These are phyloP conservation scores for Nestor notabilis DNA, from an alignment of 2,113 vertebrate genomes.

Conservation along the genomic window DNA sequence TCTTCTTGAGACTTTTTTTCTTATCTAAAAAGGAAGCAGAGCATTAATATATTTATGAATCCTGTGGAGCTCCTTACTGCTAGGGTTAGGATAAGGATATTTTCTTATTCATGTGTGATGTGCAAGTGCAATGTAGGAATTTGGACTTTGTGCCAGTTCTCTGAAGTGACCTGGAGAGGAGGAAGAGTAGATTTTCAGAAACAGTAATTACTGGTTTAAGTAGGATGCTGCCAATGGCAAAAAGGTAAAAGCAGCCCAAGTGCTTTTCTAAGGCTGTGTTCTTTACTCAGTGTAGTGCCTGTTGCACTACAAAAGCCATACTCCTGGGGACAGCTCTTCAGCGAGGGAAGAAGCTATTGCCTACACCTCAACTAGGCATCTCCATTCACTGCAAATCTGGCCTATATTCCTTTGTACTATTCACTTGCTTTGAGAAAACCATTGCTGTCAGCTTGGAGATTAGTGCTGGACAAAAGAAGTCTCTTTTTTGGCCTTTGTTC, in stretches of 20 bases:
- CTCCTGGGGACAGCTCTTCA: not conserved
- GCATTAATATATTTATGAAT: not conserved
- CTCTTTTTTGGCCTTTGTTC: not conserved
- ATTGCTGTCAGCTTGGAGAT: not conserved
- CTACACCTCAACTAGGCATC: not conserved
- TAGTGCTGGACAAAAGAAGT: not conserved
- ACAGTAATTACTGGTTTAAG: not conserved
- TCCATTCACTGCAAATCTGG: accelerated
- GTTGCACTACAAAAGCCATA: accelerated
- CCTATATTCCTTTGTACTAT: not conserved
- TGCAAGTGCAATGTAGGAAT: not conserved
- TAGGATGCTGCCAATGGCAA: accelerated
- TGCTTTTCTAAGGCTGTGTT: not conserved
- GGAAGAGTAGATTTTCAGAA: not conserved
- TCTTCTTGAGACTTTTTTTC: not conserved
- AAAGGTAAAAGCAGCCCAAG: not conserved
- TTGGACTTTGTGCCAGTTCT: not conserved
- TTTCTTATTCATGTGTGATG: not conserved
- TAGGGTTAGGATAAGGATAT: not conserved
- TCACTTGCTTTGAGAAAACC: not conserved
- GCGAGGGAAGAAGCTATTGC: not conserved
- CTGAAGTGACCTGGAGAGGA: not conserved
- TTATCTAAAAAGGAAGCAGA: not conserved
- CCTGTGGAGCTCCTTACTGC: not conserved
- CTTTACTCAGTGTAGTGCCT: not conserved